These are phyloP conservation scores for Cephus rjabovi DNA, from an alignment of 2,888 invertebrate genomes.

Conservation along the genomic window DNA sequence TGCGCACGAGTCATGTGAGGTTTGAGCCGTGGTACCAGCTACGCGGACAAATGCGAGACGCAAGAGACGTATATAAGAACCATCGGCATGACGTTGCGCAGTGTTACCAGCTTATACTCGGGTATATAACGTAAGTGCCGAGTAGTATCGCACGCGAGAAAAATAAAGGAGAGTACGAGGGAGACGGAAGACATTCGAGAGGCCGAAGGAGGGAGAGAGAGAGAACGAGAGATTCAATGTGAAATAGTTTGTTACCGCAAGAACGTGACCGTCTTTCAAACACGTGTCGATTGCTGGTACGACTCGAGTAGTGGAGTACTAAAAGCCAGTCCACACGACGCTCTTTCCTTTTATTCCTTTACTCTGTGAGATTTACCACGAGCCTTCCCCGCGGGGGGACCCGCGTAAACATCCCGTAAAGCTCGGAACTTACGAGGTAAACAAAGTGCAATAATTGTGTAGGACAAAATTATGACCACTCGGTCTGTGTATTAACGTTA, in stretches of 20 bases:
- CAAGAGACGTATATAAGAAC: background rate
- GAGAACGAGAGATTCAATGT: constrained; percentile 20
- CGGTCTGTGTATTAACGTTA: background rate
- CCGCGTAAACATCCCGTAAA: background rate
- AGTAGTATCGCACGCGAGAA: constrained; percentile 9
- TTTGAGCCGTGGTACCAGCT: background rate
- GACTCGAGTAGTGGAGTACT: background rate
- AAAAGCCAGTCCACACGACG: background rate
- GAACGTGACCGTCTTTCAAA: constrained; percentile 35
- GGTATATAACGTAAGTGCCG: background rate
- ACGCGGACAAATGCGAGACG: background rate
- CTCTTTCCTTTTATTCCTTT: background rate
- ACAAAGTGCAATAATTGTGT: background rate
- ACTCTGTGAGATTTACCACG: background rate
- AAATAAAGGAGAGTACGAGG: constrained; percentile 15
- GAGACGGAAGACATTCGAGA: background rate
- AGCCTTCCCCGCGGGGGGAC: background rate
- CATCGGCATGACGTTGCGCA: background rate
- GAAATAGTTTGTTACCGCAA: constrained; percentile 19
- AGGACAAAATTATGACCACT: background rate
- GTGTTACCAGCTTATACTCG: background rate
- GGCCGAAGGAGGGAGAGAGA: constrained; percentile 2
- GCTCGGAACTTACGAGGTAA: background rate
- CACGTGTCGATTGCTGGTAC: background rate
- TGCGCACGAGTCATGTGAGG: background rate